phyloP scores from a whole-genome alignment of 2,888 invertebrate genomes.

The Eurois occulta region DNA sequence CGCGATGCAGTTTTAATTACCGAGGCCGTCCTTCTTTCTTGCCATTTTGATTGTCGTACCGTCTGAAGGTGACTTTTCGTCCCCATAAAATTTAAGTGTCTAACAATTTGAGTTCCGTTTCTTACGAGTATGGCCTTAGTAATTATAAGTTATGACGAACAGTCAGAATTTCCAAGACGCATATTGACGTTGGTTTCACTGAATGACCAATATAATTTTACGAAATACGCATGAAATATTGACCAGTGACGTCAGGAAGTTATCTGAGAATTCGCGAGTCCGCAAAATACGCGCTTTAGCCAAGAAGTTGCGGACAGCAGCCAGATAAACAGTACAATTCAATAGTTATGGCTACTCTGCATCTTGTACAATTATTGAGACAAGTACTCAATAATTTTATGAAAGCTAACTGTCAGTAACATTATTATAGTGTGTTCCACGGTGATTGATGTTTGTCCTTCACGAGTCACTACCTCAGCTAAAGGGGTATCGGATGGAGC shows the following conservation, averaged over 20 bases:
- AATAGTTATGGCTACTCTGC: neutral
- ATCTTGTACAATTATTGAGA: slow-evolving; percentile 19
- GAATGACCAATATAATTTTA: slow-evolving; percentile 30
- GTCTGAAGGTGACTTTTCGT: slow-evolving; percentile 56
- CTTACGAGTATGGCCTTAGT: slow-evolving; percentile 34
- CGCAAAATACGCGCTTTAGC: too few relatives aligned
- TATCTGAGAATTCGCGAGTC: slow-evolving; percentile 46
- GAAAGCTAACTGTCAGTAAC: slow-evolving; percentile 22
- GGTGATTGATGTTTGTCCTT: slow-evolving; percentile 73
- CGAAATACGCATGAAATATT: slow-evolving; percentile 5
- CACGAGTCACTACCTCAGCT: slow-evolving; percentile 71
- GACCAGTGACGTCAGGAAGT: slow-evolving; percentile 43
- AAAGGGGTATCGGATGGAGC: slow-evolving; percentile 73
- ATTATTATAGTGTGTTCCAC: slow-evolving; percentile 38
- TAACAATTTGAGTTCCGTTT: slow-evolving; percentile 54
- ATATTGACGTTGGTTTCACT: slow-evolving; percentile 57
- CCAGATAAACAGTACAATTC: too few relatives aligned
- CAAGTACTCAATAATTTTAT: slow-evolving; percentile 15
- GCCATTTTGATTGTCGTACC: slow-evolving; percentile 70
- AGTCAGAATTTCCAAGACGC: slow-evolving; percentile 42
- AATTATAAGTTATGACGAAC: slow-evolving; percentile 51
- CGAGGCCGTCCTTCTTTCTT: slow-evolving; percentile 75
- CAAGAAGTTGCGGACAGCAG: too few relatives aligned
- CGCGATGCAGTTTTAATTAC: slow-evolving; percentile 84
- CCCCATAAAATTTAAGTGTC: slow-evolving; percentile 45